Conservation (phyloP, 2,888 invertebrate species). For the Panorpa germanica region DNA sequence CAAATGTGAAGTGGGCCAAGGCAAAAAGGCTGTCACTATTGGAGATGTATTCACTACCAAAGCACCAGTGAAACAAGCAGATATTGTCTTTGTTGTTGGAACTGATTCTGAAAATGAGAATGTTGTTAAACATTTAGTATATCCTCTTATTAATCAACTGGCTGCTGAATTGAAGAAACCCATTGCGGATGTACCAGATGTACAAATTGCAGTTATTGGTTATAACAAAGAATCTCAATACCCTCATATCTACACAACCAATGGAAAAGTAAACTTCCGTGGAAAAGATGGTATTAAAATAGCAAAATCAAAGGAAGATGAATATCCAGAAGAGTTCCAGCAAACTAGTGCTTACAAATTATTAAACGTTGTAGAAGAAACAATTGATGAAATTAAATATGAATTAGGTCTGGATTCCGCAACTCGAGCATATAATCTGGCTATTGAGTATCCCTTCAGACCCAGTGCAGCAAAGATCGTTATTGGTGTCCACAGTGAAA, state of each 20-base stretch:
- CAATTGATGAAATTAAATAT: constrained; percentile 18
- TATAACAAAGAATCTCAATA: constrained; percentile 33
- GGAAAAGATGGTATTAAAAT: constrained; percentile 26
- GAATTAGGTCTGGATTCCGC: constrained; percentile 31
- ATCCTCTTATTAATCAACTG: constrained; percentile 18
- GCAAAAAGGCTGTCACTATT: constrained; percentile 21
- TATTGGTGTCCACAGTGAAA: constrained; percentile 41
- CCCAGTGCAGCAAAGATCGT: constrained; percentile 55
- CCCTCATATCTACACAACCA: constrained; percentile 35
- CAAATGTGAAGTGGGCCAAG: constrained; percentile 30
- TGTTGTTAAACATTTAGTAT: constrained; percentile 15
- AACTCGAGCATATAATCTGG: constrained; percentile 39
- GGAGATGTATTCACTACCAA: constrained; percentile 46
- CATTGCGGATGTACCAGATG: constrained; percentile 26
- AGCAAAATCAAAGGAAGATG: constrained; percentile 18
- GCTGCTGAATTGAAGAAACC: constrained; percentile 18
- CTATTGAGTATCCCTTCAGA: constrained; percentile 52
- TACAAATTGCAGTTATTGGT: constrained; percentile 35
- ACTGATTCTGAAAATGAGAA: constrained; percentile 22
- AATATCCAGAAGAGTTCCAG: constrained; percentile 17
- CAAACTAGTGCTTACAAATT: constrained; percentile 16
- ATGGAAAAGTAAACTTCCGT: constrained; percentile 29
- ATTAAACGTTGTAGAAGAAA: constrained; percentile 13
- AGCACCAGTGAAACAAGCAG: constrained; percentile 54
- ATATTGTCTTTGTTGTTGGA: constrained; percentile 64